Evolutionary conservation across 2,888 invertebrate species (phyloP), one percentile per base, ranked within the genome.

Genomic region (Microplitis deprimator): DNA sequence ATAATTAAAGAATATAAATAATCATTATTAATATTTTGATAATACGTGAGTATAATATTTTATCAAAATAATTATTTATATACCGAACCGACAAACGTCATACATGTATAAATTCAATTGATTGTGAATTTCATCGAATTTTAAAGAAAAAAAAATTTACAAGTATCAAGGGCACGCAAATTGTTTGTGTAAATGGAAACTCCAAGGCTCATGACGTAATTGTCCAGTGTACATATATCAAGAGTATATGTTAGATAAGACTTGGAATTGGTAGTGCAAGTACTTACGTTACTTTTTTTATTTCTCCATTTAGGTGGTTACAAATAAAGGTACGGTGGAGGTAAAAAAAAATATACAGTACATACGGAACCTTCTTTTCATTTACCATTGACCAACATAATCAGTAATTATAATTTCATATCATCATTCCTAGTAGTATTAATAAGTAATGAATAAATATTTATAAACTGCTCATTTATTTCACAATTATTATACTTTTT

Each of bases 171-270:
- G 13, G 8, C 38, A 39, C 67, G 16, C 38, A 67, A 67, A 5
- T 41, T 68, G 67, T 81, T 69, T 77, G 78, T 76, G 76, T 77
- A 74, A 61, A 72, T 8, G 13, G 50, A 83, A 82, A 29, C 82
- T 83, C 83, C 84, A 82, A 82, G 84, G 82, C 83, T 83, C 84
- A 83, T 87, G 86, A 88, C 85, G 87, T 87, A 87, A 89, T 89
- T 89, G 88, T 89, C 84, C 83, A 84, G 84, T 84, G 87, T 88
- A 87, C 87, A 85, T 83, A 81, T 83, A 86, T 82, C 86, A 86
- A 88, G 88, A 80, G 82, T 86, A 86, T 86, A 89, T 87, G 84
- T 84, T 83, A 82, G 79, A 83, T 77, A 87, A 84, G 50, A 13
- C 40, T 5, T 16, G 2, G 7, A 68, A n/a, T 40, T 16, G 41